Evolutionary conservation across 2,113 vertebrate genomes (phyloP), one percentile per base, ranked within the genome.

Genomic region (Jaculus jaculus): DNA sequence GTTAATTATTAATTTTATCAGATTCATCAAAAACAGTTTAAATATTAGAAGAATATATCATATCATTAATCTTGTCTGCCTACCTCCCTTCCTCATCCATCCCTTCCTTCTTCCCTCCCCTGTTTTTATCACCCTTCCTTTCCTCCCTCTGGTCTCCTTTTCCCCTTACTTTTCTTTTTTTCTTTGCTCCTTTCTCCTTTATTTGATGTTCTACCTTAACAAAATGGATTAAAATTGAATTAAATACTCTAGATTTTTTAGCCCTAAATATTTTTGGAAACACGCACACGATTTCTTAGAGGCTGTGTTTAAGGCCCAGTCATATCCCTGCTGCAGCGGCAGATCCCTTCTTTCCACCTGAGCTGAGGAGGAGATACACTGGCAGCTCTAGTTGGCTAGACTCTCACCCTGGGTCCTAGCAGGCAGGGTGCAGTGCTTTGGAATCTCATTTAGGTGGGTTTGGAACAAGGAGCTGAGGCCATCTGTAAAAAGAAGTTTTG

Each of bases 171-270:
- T 65, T 34, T 12, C 37, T 23, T 15, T 34, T n/a, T 61, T 4
- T 6, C 3, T 47, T 16, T 39, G 6, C 68, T 54, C 7, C 3
- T n/a, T 15, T 17, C 6, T 4, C 61, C 39, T 7, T 15, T 39
- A 6, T 90, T 42, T 54, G 24, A 81, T 24, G 51, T 66, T 34
- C 61, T n/a, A 21, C 16, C 5, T 91, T 89, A 89, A 91, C 18
- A 77, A 69, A 68, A 73, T n/a, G 37, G 80, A 24, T 87, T 90
- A n/a, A n/a, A n/a, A n/a, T 91, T 93, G 5, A 92, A 77, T 83
- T 34, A 3, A 89, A n/a, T 34, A 37, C 47, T 73, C 83, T 2
- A n/a, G 12, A 65, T 20, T 20, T 88, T 47, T 84, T 81, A 77
- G 13, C 54, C 54, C 54, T 54, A 54, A 16, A 54, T 54, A 54